These are phyloP conservation scores for Cyprinella venusta DNA, from an alignment of 2,797 vertebrate species.

Conservation along the genomic window DNA sequence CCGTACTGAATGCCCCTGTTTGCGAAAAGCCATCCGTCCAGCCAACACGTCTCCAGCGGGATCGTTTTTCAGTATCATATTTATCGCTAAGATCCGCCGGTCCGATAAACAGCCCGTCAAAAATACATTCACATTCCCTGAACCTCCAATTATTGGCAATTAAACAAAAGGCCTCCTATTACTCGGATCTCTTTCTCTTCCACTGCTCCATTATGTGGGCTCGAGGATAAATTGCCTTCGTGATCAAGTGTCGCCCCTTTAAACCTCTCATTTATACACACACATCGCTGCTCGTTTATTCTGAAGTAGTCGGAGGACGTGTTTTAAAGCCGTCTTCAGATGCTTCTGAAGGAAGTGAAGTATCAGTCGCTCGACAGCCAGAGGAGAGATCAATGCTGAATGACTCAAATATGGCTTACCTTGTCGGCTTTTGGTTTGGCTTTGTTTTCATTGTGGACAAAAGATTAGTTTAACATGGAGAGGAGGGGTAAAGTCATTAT, in stretches of 20 bases:
- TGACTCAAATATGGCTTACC: not conserved
- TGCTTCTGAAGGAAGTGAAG: constrained; percentile 22
- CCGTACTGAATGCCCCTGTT: constrained; percentile 31
- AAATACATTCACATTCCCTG: constrained; percentile 43
- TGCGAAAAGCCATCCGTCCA: constrained; percentile 22
- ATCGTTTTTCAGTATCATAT: constrained; percentile 18
- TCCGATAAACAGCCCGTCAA: constrained; percentile 43
- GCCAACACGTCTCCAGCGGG: not conserved
- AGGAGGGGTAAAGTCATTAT: too few species aligned
- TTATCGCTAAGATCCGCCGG: not conserved
- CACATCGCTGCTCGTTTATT: not conserved
- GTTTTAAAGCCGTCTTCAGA: constrained; percentile 21
- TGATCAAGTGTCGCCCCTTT: constrained; percentile 29
- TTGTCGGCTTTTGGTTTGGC: not conserved
- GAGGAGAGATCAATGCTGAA: constrained; percentile 9
- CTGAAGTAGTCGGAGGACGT: constrained; percentile 14
- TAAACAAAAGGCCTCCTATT: constrained; percentile 44
- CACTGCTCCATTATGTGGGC: constrained; percentile 47
- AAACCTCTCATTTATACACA: constrained; percentile 1
- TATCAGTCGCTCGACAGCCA: not conserved
- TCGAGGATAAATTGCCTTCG: constrained; percentile 22
- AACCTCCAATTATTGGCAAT: constrained; percentile 56
- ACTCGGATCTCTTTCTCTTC: constrained; percentile 49
- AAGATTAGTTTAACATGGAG: not conserved
- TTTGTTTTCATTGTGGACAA: constrained; percentile 4